Percentiles rank a stretch among this genome's conserved stretches.
Conservation (phyloP, 2,797 vertebrate genomes). For the Epinephelus coioides region DNA sequence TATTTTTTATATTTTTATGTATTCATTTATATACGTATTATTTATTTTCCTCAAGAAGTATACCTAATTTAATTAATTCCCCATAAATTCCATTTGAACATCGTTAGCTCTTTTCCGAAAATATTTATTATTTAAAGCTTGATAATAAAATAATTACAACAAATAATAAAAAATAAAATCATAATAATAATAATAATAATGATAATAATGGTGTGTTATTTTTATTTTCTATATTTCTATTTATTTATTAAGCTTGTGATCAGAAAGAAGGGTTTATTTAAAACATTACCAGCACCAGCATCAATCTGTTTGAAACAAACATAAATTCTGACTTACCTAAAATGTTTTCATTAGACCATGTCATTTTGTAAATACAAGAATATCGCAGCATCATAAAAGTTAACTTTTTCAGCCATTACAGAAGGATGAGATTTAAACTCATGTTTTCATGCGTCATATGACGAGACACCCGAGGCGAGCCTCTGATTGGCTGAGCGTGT, state of each 20-base stretch:
- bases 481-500: constrained; percentile 78
- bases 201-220: too few species aligned
- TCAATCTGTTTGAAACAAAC: background rate
- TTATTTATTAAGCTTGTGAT: background rate
- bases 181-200: too few species aligned
- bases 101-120: background rate
- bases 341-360: background rate
- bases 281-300: background rate
- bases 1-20: too few species aligned
- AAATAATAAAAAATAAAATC: too few species aligned
- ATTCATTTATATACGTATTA: too few species aligned
- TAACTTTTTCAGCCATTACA: background rate
- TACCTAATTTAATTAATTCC: background rate
- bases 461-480: background rate
- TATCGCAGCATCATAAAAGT: background rate
- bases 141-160: too few species aligned
- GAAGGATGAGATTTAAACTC: background rate
- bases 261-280: background rate
- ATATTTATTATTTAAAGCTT: too few species aligned
- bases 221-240: too few species aligned
- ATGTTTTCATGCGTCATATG: background rate
- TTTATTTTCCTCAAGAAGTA: background rate
- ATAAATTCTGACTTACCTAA: background rate
- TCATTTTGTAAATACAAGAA: too few species aligned
- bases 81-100: background rate